These are phyloP conservation scores for Halichondria panicea DNA, from an alignment of 37 sponge, comb jelly and placozoan genomes.

Conservation along the genomic window DNA sequence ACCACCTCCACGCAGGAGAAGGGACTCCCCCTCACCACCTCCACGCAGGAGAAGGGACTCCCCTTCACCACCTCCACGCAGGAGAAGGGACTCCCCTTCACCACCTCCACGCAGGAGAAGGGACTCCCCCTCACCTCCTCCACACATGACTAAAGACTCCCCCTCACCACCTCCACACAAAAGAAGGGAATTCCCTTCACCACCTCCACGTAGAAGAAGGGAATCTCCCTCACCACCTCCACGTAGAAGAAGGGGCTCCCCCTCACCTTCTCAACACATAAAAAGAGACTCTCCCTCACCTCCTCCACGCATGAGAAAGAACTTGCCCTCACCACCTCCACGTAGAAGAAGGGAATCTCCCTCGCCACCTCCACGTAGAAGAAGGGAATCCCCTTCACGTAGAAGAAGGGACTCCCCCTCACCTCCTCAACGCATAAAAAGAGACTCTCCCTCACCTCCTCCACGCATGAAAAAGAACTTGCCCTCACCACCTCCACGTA, in stretches of 20 bases:
- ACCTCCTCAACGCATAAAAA: background rate
- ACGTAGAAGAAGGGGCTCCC: background rate
- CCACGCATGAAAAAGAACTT: background rate
- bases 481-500: slow-evolving; percentile 1
- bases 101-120: background rate
- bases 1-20: background rate
- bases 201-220: slow-evolving; percentile 5
- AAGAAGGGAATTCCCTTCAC: too few relatives aligned
- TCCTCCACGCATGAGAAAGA: background rate
- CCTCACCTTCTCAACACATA: background rate
- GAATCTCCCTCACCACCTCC: background rate
- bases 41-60: too few relatives aligned
- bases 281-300: slow-evolving; percentile 17
- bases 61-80: background rate
- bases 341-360: slow-evolving; percentile 1
- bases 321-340: too few relatives aligned
- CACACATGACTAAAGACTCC: background rate
- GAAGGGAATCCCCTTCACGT: background rate
- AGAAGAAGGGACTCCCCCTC: background rate
- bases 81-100: background rate
- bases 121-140: too few relatives aligned
- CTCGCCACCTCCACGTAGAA: background rate
- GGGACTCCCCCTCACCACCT: too few relatives aligned
- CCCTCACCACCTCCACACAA: slow-evolving; percentile 10
- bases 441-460: background rate